Evolutionary conservation across 2,113 vertebrate species (phyloP), one percentile per base, ranked within the genome.

Genomic region (Kobus ellipsiprymnus): DNA sequence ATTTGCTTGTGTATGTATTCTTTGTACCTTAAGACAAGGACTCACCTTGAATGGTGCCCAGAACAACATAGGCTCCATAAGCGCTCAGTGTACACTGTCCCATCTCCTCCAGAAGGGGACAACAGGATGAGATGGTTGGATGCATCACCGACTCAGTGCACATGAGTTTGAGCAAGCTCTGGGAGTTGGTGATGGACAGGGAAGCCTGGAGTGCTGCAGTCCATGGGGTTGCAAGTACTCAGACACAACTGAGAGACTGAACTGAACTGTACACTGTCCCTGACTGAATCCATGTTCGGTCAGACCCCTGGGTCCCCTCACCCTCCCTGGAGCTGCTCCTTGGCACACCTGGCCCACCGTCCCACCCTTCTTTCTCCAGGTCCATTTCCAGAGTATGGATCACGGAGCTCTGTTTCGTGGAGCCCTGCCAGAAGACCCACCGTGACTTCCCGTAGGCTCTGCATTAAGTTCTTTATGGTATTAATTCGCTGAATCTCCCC

Each of bases 401-500:
- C 16, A 0, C 94, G 62, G 96, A 84, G 11, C 98, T 98, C 3
- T 52, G 96, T 0, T n/a, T 33, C 21, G 21, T 29, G 30, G 15
- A 46, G 25, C 77, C 7, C 29, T 3, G 5, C 21, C 27, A 55
- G 60, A 11, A 67, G 60, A 36, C 48, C 48, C 5, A 8, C 16
- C 6, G 27, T 7, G 4, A 13, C 80, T 71, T 71, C 29, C 12
- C 9, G 12, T 29, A 27, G 48, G 59, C 3, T 40, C 55, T 50
- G n/a, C 94, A 78, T 77, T 52, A 77, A 74, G 59, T 62, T 27
- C 21, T 95, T 50, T 89, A 77, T 81, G 40, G 17, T 87, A 46
- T 59, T 78, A 85, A 29, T 48, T 96, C 80, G 46, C 10, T 5
- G 6, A 74, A 46, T 93, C 86, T 90, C 81, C 74, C 60, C 30